Evolutionary conservation across 2,113 vertebrate genomes (phyloP).

Genomic region (Tachycineta bicolor): DNA sequence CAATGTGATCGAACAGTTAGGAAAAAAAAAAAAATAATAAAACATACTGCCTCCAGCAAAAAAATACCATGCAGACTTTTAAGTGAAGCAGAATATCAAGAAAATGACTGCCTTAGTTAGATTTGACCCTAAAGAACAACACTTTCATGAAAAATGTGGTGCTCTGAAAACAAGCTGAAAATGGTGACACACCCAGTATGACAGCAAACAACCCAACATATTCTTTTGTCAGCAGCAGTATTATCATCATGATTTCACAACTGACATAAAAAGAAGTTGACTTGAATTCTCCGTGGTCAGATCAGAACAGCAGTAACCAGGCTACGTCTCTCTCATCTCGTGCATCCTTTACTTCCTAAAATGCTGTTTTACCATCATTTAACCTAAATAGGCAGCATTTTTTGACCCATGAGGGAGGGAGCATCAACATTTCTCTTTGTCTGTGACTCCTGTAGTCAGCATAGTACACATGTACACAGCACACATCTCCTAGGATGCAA

Average conservation of each 20-base stretch:
- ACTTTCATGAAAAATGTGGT: background rate
- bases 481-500: background rate
- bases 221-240: background rate
- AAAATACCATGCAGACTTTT: background rate
- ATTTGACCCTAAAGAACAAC: background rate
- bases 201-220: background rate
- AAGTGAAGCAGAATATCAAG: background rate
- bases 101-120: background rate
- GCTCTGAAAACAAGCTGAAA: background rate
- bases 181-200: background rate
- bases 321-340: background rate
- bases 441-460: background rate
- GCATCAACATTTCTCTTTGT: background rate
- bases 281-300: background rate
- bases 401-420: background rate
- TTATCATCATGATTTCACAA: background rate
- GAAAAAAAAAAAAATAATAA: background rate
- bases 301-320: background rate
- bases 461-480: background rate
- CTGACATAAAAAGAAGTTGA: background rate
- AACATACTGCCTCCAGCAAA: background rate
- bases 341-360: background rate
- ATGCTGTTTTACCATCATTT: background rate
- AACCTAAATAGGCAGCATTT: background rate
- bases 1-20: background rate